phyloP scores from a whole-genome alignment of 2,113 vertebrate genomes.

The Myxocyprinus asiaticus region DNA sequence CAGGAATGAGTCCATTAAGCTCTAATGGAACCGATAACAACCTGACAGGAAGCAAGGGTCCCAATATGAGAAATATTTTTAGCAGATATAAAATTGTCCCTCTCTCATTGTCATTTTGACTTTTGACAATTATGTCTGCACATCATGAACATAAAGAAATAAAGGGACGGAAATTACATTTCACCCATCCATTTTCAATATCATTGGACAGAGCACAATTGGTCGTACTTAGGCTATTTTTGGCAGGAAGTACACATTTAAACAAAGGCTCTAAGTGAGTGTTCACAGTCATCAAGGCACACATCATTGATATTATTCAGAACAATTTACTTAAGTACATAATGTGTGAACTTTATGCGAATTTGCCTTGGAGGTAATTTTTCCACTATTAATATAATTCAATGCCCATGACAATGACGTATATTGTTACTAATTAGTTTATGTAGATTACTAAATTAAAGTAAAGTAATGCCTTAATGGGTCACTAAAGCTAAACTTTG shows the following conservation, averaged over 20 bases:
- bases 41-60: slow-evolving; percentile 43
- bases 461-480: too few species aligned
- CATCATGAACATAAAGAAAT: slow-evolving; percentile 27
- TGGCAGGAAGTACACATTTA: background rate
- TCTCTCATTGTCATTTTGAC: slow-evolving; percentile 36
- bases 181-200: background rate
- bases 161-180: slow-evolving; percentile 13
- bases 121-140: slow-evolving; percentile 45
- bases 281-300: background rate
- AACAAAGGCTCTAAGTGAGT: slow-evolving; percentile 15
- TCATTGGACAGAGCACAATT: background rate
- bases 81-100: slow-evolving; percentile 43
- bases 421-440: background rate
- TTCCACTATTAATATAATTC: background rate
- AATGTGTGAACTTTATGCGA: background rate
- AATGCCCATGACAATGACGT: too few species aligned
- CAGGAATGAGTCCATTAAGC: slow-evolving; percentile 50
- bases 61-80: slow-evolving; percentile 52
- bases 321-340: background rate
- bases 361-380: background rate
- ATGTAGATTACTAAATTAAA: too few species aligned
- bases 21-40: slow-evolving; percentile 48
- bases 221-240: slow-evolving; percentile 11
- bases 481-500: too few species aligned
- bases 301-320: slow-evolving; percentile 8